These are phyloP conservation scores for Chrysomela aeneicollis DNA, from an alignment of 2,888 invertebrate species.

Conservation along the genomic window DNA sequence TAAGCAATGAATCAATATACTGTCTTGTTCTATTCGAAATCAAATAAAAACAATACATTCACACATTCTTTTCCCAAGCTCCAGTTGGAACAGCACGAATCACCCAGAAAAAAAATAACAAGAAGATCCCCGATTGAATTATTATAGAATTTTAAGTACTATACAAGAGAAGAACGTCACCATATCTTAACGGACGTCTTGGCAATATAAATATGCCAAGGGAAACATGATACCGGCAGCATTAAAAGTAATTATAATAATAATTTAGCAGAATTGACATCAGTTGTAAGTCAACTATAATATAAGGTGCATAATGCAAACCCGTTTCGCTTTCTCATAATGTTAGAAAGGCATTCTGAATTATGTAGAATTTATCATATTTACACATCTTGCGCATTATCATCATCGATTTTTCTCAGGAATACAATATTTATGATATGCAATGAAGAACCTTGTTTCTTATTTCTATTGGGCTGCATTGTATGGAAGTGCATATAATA, in stretches of 20 bases:
- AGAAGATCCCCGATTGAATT: constrained; percentile 39
- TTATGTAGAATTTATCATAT: constrained; percentile 34
- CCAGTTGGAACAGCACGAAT: constrained; percentile 3
- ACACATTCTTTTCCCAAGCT: constrained; percentile 5
- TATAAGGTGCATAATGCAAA: constrained; percentile 44
- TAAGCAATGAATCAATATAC: neutral
- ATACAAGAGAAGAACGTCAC: constrained; percentile 44
- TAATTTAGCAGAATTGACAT: constrained; percentile 56
- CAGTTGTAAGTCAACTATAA: constrained; percentile 52
- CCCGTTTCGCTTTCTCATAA: constrained; percentile 39
- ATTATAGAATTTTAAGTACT: constrained; percentile 44
- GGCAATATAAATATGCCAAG: constrained; percentile 57
- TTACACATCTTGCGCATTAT: constrained; percentile 9
- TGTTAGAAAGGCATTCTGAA: constrained; percentile 30
- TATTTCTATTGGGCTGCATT: no score
- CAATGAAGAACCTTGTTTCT: neutral
- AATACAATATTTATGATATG: neutral
- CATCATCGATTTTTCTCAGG: neutral
- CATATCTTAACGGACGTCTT: constrained; percentile 44
- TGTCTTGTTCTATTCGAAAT: neutral
- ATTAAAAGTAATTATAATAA: constrained; percentile 60
- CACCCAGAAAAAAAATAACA: constrained; percentile 33
- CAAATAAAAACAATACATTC: neutral
- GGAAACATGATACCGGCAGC: constrained; percentile 57
- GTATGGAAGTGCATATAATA: no score